Evolutionary conservation across 2,113 vertebrate species (phyloP).

Genomic region (Crotalus viridis): DNA sequence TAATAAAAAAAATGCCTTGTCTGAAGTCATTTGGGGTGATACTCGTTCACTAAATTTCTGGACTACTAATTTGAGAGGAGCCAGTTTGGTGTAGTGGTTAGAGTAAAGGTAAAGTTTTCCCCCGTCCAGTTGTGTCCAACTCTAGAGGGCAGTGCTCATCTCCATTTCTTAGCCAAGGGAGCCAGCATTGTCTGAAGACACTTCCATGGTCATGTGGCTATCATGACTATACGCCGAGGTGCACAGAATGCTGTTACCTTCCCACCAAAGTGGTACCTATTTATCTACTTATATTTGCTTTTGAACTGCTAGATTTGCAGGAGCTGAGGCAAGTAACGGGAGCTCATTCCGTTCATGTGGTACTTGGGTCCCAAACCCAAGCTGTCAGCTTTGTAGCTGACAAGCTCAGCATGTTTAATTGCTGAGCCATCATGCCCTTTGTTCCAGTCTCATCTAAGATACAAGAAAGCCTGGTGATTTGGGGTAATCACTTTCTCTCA

Average conservation of each 20-base stretch:
- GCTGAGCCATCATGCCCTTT: background rate
- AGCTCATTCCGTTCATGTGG: background rate
- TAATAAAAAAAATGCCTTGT: background rate
- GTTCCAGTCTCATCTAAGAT: background rate
- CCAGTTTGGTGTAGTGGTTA: background rate
- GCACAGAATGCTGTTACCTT: background rate
- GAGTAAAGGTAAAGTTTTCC: background rate
- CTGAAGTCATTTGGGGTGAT: background rate
- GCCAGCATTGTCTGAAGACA: background rate
- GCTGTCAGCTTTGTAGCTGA: background rate
- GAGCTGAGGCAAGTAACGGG: background rate
- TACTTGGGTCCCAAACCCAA: background rate
- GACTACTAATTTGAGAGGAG: background rate
- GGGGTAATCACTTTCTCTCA: background rate
- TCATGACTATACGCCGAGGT: background rate
- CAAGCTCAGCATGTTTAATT: background rate
- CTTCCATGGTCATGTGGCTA: background rate
- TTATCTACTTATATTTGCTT: background rate
- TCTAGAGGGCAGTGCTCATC: background rate
- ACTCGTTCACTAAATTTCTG: background rate
- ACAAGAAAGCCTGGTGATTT: background rate
- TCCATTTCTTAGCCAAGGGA: background rate
- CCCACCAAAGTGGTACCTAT: background rate
- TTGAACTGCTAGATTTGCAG: background rate
- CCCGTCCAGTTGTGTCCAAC: background rate